Evolutionary conservation across 2,797 vertebrate genomes (phyloP), one percentile per base, ranked within the genome.

Genomic region (Gambelia wislizenii): DNA sequence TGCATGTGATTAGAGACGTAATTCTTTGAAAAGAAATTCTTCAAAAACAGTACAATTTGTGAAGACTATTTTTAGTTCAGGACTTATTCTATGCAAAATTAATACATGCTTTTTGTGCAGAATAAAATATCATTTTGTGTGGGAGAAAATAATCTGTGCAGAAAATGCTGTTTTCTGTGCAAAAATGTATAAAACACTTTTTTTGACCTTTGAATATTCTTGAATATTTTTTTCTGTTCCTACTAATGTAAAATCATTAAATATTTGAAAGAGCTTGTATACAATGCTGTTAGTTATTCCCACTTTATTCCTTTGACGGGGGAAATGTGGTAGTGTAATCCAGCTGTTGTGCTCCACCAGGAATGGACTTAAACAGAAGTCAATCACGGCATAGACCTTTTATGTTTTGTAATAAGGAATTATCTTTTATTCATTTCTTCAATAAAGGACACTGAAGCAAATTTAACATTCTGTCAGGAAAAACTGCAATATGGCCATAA

Each of bases 371-470:
- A 94, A 92, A 93, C 56, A 91, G 52, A 77, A 94, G 89, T 91
- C 88, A 92, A 89, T 87, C 91, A 92, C 69, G 20, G 49, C 49
- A 90, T 77, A 92, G 77, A 81, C 33, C 44, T n/a, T 85, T 91
- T 93, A 92, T 93, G 92, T 91, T 94, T 91, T 93, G 81, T 90
- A 92, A 89, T 84, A 87, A 92, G 72, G 59, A 95, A 89, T 14
- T 89, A 42, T 76, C 91, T 91, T 20, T 27, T 9, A 27, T 93
- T 49, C 80, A 90, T n/a, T n/a, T n/a, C n/a, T 83, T 85, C 91
- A 84, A 47, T 16, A 67, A 87, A 49, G 86, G 84, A 92, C 88
- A 89, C 69, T 91, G 78, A 49, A 85, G 83, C 89, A 90, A 10
- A 91, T 83, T 88, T 91, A 92, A 74, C 44, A 49, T 87, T 13